Evolutionary conservation across 2,797 vertebrate genomes (phyloP).

Genomic region (Orientallactaga sibirica): DNA sequence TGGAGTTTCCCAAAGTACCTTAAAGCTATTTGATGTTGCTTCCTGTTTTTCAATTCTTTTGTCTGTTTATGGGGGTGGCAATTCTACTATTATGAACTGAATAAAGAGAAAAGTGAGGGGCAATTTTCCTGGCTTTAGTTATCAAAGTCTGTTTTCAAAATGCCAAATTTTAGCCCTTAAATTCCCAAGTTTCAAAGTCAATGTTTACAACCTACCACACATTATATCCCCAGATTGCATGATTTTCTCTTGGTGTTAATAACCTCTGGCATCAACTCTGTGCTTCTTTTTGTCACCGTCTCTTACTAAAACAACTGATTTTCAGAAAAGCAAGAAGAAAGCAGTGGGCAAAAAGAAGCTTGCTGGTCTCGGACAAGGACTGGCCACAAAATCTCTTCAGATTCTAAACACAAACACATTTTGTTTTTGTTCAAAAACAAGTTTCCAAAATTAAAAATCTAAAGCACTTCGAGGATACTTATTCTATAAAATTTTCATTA

Average conservation of each 20-base stretch:
- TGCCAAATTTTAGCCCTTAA: slow-evolving; percentile 26
- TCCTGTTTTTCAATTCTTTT: slow-evolving; percentile 81
- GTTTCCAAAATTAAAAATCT: slow-evolving; percentile 21
- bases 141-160: slow-evolving; percentile 51
- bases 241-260: slow-evolving; percentile 9
- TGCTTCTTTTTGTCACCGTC: not conserved
- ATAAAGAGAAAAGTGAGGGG: slow-evolving; percentile 58
- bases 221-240: not conserved
- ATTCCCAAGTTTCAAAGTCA: slow-evolving; percentile 44
- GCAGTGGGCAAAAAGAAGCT: not conserved
- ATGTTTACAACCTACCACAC: not conserved
- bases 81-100: slow-evolving; percentile 59
- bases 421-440: too few relatives aligned
- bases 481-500: not conserved
- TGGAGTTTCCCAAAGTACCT: slow-evolving; percentile 83
- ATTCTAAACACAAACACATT: not conserved
- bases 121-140: slow-evolving; percentile 54
- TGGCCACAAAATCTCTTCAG: not conserved
- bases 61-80: slow-evolving; percentile 66
- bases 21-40: slow-evolving; percentile 74
- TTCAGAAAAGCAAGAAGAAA: slow-evolving; percentile 6
- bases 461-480: not conserved
- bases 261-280: not conserved
- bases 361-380: not conserved
- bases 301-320: not conserved